Percentiles rank a stretch among this genome's conserved stretches.
Evolutionary conservation across 2,113 vertebrate genomes (phyloP).

Genomic region (Sterna hirundo): DNA sequence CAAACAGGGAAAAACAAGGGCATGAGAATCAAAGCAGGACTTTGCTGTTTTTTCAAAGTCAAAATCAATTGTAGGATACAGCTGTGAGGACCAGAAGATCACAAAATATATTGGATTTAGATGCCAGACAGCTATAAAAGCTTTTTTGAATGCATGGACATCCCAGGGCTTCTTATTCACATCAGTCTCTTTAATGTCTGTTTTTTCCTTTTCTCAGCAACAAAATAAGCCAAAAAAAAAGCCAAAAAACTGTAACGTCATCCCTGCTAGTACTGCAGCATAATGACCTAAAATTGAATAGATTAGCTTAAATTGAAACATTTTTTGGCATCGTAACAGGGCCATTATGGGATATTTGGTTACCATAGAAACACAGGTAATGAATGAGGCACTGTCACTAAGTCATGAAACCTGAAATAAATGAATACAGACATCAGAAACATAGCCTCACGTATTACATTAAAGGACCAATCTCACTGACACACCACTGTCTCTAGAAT

Average conservation of each 20-base stretch:
- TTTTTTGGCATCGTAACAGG: slow-evolving; percentile 31
- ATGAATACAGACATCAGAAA: not conserved
- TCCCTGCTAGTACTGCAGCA: not conserved
- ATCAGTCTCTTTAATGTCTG: not conserved
- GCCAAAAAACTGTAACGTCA: not conserved
- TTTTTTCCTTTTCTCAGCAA: not conserved
- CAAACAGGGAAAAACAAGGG: not conserved
- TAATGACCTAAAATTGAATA: slow-evolving; percentile 38
- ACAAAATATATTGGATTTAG: not conserved
- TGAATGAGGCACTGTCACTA: not conserved
- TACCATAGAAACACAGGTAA: slow-evolving; percentile 44
- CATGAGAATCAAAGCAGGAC: slow-evolving; percentile 20
- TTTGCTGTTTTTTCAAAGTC: slow-evolving; percentile 9
- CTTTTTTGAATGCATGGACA: not conserved
- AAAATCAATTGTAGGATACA: not conserved
- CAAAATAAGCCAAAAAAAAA: not conserved
- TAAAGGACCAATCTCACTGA: not conserved
- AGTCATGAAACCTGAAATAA: slow-evolving; percentile 35
- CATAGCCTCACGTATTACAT: not conserved
- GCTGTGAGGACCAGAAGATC: not conserved
- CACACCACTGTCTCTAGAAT: not conserved
- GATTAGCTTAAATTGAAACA: slow-evolving; percentile 38
- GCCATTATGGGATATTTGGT: slow-evolving; percentile 37
- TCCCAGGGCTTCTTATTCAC: not conserved
- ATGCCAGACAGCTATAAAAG: not conserved